Percentiles rank a stretch among this genome's conserved stretches.
Evolutionary conservation across 2,113 vertebrate genomes (phyloP).

Genomic region (Suricata suricatta): DNA sequence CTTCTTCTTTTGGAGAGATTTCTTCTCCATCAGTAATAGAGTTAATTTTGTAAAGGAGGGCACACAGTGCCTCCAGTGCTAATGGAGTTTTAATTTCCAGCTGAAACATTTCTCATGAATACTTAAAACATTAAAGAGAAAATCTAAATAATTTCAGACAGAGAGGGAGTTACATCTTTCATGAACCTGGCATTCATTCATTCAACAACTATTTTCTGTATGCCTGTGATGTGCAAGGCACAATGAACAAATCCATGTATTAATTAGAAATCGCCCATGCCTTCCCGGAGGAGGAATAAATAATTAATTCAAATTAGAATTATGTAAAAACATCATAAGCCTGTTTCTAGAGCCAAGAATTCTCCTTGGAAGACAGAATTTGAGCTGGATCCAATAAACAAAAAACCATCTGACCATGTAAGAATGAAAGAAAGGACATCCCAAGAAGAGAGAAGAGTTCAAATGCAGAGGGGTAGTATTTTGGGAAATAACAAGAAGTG

Average conservation of each 20-base stretch:
- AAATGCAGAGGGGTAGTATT: neutral
- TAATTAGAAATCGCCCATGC: neutral
- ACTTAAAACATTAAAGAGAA: conserved; percentile 20
- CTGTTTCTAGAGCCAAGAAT: neutral
- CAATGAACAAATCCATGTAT: neutral
- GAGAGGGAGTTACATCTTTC: neutral
- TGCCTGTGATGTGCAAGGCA: neutral
- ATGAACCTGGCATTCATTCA: conserved; percentile 1
- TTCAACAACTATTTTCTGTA: conserved; percentile 18
- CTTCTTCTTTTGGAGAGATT: neutral
- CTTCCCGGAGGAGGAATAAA: neutral
- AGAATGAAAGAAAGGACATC: neutral
- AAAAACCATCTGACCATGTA: neutral
- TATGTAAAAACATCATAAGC: neutral
- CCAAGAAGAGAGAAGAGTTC: neutral
- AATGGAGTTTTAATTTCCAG: conserved; percentile 47
- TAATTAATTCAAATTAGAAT: conserved; percentile 4
- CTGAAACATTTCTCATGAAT: conserved; percentile 1
- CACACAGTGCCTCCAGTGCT: neutral
- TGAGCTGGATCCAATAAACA: neutral
- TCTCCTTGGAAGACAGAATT: neutral
- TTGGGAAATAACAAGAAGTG: neutral
- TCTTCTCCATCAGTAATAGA: neutral
- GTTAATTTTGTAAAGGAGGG: conserved; percentile 34
- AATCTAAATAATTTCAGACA: neutral